Evolutionary conservation across 2,797 vertebrate genomes (phyloP).

Genomic region (Cetoscarus ocellatus): DNA sequence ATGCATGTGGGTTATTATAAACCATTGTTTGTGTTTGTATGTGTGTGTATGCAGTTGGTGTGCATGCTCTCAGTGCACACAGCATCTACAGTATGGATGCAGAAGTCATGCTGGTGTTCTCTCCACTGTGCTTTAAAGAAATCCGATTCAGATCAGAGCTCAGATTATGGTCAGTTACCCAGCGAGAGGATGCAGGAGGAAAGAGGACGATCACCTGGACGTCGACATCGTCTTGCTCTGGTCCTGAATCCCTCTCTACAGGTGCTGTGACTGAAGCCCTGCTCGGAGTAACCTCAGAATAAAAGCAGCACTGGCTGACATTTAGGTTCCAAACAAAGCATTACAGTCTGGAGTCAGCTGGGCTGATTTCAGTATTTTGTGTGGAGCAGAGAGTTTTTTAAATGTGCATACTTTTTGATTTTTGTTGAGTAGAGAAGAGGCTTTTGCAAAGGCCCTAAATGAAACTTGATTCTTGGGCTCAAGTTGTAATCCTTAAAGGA

Average conservation of each 20-base stretch:
- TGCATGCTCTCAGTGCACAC: conserved; percentile 65
- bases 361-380: conserved; percentile 79
- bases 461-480: conserved; percentile 27
- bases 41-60: conserved; percentile 56
- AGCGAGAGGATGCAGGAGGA: background rate
- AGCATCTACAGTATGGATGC: conserved; percentile 50
- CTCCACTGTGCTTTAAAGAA: conserved; percentile 68
- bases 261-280: conserved; percentile 61
- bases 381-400: conserved; percentile 63
- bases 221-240: conserved; percentile 61
- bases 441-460: conserved; percentile 40
- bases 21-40: conserved; percentile 40
- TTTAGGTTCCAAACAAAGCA: conserved; percentile 50
- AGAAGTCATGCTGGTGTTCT: conserved; percentile 39
- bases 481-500: conserved; percentile 39
- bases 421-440: conserved; percentile 53
- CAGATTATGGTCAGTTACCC: conserved; percentile 3
- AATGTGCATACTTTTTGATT: conserved; percentile 75
- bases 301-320: conserved; percentile 42
- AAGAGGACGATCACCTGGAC: conserved; percentile 38
- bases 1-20: conserved; percentile 65
- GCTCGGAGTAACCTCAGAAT: conserved; percentile 63
- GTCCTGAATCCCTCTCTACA: conserved; percentile 70
- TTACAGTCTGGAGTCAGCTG: conserved; percentile 82
- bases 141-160: conserved; percentile 37